A percentile compares a stretch with the other conserved stretches of the same genome.
Evolutionary conservation across 2,113 vertebrate genomes (phyloP).

Genomic region (Thermophis baileyi): DNA sequence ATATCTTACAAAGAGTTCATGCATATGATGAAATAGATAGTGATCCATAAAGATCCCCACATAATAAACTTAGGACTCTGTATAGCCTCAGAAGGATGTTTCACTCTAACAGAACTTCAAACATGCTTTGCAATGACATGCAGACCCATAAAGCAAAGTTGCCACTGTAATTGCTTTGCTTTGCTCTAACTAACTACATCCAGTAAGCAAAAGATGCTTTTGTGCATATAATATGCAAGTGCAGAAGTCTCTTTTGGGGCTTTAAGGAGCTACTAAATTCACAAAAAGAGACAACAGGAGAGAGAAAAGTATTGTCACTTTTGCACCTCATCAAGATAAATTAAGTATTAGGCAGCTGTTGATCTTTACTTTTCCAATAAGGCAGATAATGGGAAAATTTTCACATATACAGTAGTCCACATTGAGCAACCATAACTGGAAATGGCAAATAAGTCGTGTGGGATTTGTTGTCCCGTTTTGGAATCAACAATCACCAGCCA

Average conservation of each 20-base stretch:
- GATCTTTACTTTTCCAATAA: neutral
- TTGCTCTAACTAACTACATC: neutral
- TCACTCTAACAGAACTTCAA: neutral
- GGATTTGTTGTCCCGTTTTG: too few relatives aligned
- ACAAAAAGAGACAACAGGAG: neutral
- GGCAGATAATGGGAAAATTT: neutral
- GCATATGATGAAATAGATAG: neutral
- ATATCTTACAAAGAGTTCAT: neutral
- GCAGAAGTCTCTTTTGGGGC: neutral
- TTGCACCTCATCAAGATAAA: neutral
- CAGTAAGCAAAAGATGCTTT: neutral
- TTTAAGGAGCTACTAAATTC: neutral
- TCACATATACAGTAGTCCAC: neutral
- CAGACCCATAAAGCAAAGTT: neutral
- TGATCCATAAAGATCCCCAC: neutral
- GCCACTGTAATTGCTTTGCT: neutral
- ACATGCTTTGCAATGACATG: neutral
- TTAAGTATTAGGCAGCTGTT: neutral
- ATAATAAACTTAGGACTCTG: neutral
- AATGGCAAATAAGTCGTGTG: neutral
- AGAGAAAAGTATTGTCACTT: neutral
- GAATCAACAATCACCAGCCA: too few relatives aligned
- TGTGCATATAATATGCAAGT: neutral
- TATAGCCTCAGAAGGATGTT: neutral
- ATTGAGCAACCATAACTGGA: neutral